phyloP scores from a whole-genome alignment of 2,113 vertebrate genomes.

The Brachyhypopomus occidentalis region DNA sequence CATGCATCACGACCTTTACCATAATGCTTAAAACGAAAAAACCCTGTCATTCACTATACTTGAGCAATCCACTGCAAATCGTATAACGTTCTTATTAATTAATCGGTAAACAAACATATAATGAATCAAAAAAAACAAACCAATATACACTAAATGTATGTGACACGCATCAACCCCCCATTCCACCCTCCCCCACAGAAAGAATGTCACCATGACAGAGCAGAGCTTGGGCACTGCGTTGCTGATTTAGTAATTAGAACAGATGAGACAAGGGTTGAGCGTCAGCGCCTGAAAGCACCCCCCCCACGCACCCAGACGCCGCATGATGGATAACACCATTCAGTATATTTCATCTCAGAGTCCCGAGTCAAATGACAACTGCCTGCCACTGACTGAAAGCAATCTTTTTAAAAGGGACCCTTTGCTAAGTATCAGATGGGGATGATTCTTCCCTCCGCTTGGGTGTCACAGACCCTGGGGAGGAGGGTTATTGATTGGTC shows the following conservation, averaged over 20 bases:
- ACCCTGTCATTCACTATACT: no score
- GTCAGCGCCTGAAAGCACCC: slow-evolving; percentile 54
- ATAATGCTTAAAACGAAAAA: no score
- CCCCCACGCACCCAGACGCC: slow-evolving; percentile 64
- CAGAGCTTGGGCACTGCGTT: slow-evolving; percentile 58
- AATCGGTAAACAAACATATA: neutral
- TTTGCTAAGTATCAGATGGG: slow-evolving; percentile 91
- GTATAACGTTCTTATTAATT: no score
- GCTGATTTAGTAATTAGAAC: slow-evolving; percentile 77
- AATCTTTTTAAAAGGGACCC: slow-evolving; percentile 94
- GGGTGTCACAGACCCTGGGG: slow-evolving; percentile 83
- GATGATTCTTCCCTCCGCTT: slow-evolving; percentile 85
- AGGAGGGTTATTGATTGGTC: slow-evolving; percentile 87
- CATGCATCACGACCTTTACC: no score
- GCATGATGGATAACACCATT: slow-evolving; percentile 79
- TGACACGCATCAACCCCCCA: slow-evolving; percentile 54
- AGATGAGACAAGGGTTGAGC: slow-evolving; percentile 70
- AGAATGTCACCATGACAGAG: slow-evolving; percentile 52
- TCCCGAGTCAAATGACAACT: slow-evolving; percentile 85
- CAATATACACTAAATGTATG: slow-evolving; percentile 40
- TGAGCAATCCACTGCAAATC: no score
- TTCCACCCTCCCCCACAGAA: slow-evolving; percentile 56
- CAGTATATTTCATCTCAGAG: slow-evolving; percentile 81
- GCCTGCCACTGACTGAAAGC: slow-evolving; percentile 87
- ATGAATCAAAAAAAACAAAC: neutral